Percentiles rank a stretch among this genome's conserved stretches.
Evolutionary conservation across 2,113 vertebrate genomes (phyloP).

Genomic region (Dasypus novemcinctus): DNA sequence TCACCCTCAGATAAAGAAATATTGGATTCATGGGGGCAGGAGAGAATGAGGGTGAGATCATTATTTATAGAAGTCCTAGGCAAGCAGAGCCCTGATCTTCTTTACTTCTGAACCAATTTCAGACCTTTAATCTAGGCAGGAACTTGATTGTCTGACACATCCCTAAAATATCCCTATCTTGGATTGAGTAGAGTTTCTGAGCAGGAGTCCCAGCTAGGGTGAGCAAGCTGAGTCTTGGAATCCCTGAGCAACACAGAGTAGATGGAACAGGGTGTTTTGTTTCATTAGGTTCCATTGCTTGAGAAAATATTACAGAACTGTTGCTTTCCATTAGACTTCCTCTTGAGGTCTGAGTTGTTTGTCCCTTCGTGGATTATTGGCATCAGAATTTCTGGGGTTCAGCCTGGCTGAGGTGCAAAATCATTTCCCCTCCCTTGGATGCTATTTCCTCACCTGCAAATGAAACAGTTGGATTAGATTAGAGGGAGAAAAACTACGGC

Average conservation of each 20-base stretch:
- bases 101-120: not conserved
- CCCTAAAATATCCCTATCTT: not conserved
- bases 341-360: not conserved
- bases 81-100: not conserved
- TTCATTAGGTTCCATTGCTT: constrained; percentile 13
- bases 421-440: not conserved
- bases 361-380: not conserved
- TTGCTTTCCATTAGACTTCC: not conserved
- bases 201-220: not conserved
- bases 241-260: not conserved
- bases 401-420: not conserved
- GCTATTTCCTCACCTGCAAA: not conserved
- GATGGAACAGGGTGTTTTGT: not conserved
- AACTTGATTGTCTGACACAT: not conserved
- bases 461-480: not conserved
- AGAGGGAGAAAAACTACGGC: not conserved
- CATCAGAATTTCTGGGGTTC: not conserved
- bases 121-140: not conserved
- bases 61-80: not conserved
- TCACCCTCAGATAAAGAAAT: not conserved
- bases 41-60: too few relatives aligned
- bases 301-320: not conserved
- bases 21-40: not conserved
- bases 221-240: not conserved
- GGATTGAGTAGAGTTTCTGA: not conserved